Conservation (phyloP, 2,797 vertebrate genomes). For the Cirrhinus molitorella region DNA sequence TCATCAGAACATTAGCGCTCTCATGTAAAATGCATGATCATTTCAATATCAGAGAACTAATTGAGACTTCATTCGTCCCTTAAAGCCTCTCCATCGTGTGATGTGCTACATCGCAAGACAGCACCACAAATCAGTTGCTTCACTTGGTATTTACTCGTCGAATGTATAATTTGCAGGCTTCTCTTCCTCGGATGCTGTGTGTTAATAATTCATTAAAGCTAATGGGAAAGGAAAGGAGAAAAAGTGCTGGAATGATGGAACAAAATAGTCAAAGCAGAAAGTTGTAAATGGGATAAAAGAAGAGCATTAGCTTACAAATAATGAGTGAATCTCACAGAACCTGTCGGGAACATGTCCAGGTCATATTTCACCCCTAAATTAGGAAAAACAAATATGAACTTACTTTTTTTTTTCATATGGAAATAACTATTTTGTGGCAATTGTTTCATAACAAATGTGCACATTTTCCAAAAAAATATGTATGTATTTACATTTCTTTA, state of each 20-base stretch:
- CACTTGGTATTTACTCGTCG: conserved; percentile 38
- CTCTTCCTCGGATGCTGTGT: conserved; percentile 3
- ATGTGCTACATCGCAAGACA: conserved; percentile 38
- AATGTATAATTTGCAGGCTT: conserved; percentile 24
- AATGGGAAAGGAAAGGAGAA: conserved; percentile 1
- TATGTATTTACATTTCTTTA: too few species aligned
- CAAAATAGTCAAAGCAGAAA: background rate
- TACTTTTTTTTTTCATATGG: background rate
- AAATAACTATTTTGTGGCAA: background rate
- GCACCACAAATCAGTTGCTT: conserved; percentile 21
- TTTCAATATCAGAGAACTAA: conserved; percentile 64
- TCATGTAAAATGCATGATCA: conserved; percentile 72
- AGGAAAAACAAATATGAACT: background rate
- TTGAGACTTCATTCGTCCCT: conserved; percentile 65
- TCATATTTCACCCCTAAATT: conserved; percentile 10
- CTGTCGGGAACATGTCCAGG: background rate
- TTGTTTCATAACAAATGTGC: background rate
- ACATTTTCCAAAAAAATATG: background rate
- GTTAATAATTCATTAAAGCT: conserved; percentile 14
- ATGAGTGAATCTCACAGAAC: background rate
- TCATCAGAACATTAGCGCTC: conserved; percentile 66
- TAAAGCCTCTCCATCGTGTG: conserved; percentile 62
- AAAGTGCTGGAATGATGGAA: conserved; percentile 49
- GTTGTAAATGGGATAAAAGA: background rate
- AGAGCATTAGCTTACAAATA: background rate